Evolutionary conservation across 2,113 vertebrate species (phyloP), one percentile per base, ranked within the genome.

Genomic region (Sceloporus undulatus): DNA sequence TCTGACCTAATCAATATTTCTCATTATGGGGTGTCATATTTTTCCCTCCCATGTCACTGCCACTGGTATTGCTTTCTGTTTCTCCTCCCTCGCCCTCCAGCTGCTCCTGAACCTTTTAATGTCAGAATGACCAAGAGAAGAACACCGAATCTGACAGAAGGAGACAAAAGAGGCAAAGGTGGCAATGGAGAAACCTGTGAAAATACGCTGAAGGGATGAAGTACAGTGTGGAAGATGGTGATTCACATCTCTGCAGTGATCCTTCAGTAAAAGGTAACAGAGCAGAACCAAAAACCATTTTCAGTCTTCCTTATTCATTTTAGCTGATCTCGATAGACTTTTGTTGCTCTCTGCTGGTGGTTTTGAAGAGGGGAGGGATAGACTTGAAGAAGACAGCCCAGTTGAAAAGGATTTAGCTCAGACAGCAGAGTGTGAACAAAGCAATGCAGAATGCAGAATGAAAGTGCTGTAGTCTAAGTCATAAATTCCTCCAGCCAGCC

Each of bases 281-380:
- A 94, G 92, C 94, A 95, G 92, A 95, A 95, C 94, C 89, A 92
- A 93, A 93, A 92, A 91, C 87, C 91, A 90, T 94, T 95, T 95
- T 92, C 90, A 80, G 86, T 94, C 68, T 0, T 91, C 91, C 93
- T 93, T 92, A 95, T 96, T 95, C 89, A 94, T 96, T 95, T 92
- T 75, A 85, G 81, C 92, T 91, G 71, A 84, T 91, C 86, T 92
- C 91, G 54, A 65, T 91, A 91, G 86, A 85, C 86, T 92, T 94
- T 87, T 79, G n/a, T 59, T 91, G 88, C 85, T 93, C 75, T 71
- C 78, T 90, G 81, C 79, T 40, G n/a, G 85, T 92, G 90, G 90
- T 91, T 77, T 84, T 85, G 89, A 89, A 91, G 92, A 54, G n/a
- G 48, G 75, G 65, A 40, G 27, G n/a, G 59, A 79, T 27, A 80